These are phyloP conservation scores for Stylophora pistillata DNA, from an alignment of 64 coral and sea anemone genomes.

Conservation along the genomic window DNA sequence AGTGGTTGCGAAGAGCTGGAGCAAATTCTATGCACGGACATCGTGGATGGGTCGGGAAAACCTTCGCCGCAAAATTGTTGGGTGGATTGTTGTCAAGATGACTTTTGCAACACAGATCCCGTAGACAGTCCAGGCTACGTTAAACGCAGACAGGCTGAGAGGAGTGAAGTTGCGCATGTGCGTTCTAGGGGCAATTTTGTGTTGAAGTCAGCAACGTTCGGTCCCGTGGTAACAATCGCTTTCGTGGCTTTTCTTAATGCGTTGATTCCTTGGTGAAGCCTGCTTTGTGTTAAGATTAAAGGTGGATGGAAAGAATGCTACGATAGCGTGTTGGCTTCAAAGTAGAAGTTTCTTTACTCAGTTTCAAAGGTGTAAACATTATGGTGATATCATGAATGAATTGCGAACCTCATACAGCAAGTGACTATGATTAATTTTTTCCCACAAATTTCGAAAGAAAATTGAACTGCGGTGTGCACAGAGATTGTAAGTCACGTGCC, in stretches of 20 bases:
- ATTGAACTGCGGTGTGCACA: too few relatives aligned
- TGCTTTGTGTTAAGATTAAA: neutral
- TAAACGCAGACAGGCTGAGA: too few relatives aligned
- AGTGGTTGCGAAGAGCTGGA: slow-evolving; percentile 10
- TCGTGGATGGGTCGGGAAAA: neutral
- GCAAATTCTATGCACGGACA: neutral
- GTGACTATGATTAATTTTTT: too few relatives aligned
- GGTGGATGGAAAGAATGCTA: neutral
- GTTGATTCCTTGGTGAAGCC: neutral
- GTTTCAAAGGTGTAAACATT: too few relatives aligned
- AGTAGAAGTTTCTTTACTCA: neutral
- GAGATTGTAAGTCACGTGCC: too few relatives aligned
- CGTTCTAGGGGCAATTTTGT: too few relatives aligned
- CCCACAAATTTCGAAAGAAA: too few relatives aligned
- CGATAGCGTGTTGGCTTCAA: neutral
- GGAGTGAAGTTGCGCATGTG: too few relatives aligned
- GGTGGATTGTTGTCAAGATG: slow-evolving; percentile 9
- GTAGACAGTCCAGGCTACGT: neutral
- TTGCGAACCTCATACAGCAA: too few relatives aligned
- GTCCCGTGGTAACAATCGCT: too few relatives aligned
- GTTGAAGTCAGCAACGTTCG: too few relatives aligned
- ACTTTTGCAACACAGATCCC: slow-evolving; percentile 16
- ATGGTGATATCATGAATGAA: too few relatives aligned
- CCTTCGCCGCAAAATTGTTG: neutral
- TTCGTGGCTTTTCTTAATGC: neutral